Evolutionary conservation across 2,113 vertebrate species (phyloP).

Genomic region (Cololabis saira): DNA sequence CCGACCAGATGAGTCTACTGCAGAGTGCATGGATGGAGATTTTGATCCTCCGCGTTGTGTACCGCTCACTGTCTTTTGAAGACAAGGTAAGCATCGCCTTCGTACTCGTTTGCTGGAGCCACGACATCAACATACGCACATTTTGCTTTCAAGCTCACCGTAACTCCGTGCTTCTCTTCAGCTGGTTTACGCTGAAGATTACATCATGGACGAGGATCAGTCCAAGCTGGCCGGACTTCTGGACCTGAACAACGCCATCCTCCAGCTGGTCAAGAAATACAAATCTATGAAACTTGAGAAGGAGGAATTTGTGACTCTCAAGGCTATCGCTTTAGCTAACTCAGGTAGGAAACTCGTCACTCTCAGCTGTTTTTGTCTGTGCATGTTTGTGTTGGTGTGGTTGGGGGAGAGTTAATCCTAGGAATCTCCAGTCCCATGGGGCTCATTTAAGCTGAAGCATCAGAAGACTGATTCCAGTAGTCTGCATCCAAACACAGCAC

Average conservation of each 20-base stretch:
- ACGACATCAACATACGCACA: background rate
- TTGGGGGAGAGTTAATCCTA: slow-evolving; percentile 76
- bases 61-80: slow-evolving; percentile 97
- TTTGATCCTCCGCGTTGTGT: slow-evolving; percentile 96
- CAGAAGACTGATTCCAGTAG: slow-evolving; percentile 85
- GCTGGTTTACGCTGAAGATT: slow-evolving; percentile 98
- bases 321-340: slow-evolving; percentile 99
- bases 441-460: slow-evolving; percentile 84
- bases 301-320: slow-evolving; percentile 98
- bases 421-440: slow-evolving; percentile 73
- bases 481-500: slow-evolving; percentile 49
- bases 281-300: slow-evolving; percentile 99
- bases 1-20: slow-evolving; percentile 99
- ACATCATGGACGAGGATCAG: slow-evolving; percentile 99
- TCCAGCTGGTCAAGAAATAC: slow-evolving; percentile 99
- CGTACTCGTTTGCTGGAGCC: background rate
- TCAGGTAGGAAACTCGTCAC: slow-evolving; percentile 87
- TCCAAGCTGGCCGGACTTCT: slow-evolving; percentile 97
- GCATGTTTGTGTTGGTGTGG: slow-evolving; percentile 20
- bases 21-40: slow-evolving; percentile 99
- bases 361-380: slow-evolving; percentile 21
- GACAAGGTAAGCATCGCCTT: slow-evolving; percentile 82
- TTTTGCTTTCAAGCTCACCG: background rate
- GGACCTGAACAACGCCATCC: slow-evolving; percentile 98
- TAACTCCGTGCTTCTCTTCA: slow-evolving; percentile 27